Conservation (phyloP, 2,888 invertebrate genomes). For the Cyaniris semiargus region DNA sequence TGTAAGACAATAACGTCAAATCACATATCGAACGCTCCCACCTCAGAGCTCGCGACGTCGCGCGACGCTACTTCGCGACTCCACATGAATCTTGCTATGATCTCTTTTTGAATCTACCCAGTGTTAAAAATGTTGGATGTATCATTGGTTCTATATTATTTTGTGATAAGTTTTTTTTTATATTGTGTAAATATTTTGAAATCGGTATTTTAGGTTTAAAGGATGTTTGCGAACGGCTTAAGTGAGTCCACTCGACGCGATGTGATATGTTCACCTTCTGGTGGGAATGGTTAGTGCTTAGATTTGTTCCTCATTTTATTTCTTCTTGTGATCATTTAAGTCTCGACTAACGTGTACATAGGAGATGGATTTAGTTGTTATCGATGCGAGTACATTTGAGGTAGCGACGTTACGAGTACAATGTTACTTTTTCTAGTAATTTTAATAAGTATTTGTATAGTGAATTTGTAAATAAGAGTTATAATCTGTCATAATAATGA, state of each 20-base stretch:
- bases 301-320: conserved; percentile 75
- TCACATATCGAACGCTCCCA: conserved; percentile 74
- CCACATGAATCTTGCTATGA: conserved; percentile 77
- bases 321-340: conserved; percentile 73
- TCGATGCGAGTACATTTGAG: conserved; percentile 70
- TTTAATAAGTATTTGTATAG: conserved; percentile 73
- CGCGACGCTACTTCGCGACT: conserved; percentile 50
- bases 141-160: conserved; percentile 69
- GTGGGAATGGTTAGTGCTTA: conserved; percentile 67
- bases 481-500: conserved; percentile 79
- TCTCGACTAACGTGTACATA: conserved; percentile 77
- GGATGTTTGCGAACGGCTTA: conserved; percentile 65
- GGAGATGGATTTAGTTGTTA: conserved; percentile 54
- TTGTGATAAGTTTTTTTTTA: conserved; percentile 69
- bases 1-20: conserved; percentile 74
- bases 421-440: conserved; percentile 74
- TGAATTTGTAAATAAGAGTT: conserved; percentile 78
- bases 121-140: conserved; percentile 72
- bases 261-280: conserved; percentile 67
- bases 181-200: conserved; percentile 72
- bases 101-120: conserved; percentile 79
- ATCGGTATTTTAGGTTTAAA: conserved; percentile 54
- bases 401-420: conserved; percentile 76
- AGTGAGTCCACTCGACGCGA: conserved; percentile 58
- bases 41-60: conserved; percentile 52